Evolutionary conservation across 2,113 vertebrate species (phyloP).

Genomic region (Vimba vimba): DNA sequence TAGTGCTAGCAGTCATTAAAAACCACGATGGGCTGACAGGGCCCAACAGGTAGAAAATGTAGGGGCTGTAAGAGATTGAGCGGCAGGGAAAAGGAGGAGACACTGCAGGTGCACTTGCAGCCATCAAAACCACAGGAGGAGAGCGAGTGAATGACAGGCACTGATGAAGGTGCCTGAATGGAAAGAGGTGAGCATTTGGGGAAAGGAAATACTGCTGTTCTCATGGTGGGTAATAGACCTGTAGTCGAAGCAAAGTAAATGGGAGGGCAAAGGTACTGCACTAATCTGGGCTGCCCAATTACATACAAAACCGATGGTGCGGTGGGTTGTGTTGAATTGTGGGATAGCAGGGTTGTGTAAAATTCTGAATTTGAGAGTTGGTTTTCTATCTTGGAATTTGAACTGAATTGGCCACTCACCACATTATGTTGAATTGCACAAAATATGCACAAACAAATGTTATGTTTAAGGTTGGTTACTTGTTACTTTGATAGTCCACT

Average conservation of each 20-base stretch:
- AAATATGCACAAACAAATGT: neutral
- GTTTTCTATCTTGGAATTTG: neutral
- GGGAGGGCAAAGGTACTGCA: neutral
- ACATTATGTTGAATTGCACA: neutral
- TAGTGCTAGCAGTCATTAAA: conserved; percentile 16
- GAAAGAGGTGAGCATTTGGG: neutral
- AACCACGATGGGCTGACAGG: neutral
- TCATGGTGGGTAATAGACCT: neutral
- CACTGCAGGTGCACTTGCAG: conserved; percentile 9
- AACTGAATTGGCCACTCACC: neutral
- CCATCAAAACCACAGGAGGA: conserved; percentile 28
- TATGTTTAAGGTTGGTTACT: neutral
- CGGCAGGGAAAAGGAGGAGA: neutral
- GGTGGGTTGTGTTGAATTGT: neutral
- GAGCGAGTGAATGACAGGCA: neutral
- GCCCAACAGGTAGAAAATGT: conserved; percentile 8
- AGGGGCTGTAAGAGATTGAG: neutral
- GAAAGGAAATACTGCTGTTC: neutral
- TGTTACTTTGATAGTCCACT: too few relatives aligned
- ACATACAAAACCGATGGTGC: neutral
- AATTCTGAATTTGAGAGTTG: neutral
- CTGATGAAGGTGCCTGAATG: conserved; percentile 9
- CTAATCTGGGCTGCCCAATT: neutral
- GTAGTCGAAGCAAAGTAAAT: neutral
- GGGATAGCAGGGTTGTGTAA: neutral